Base-by-base conservation (phyloP, 2,113 vertebrate species). In the Cyanoramphus novaezelandiae region DNA sequence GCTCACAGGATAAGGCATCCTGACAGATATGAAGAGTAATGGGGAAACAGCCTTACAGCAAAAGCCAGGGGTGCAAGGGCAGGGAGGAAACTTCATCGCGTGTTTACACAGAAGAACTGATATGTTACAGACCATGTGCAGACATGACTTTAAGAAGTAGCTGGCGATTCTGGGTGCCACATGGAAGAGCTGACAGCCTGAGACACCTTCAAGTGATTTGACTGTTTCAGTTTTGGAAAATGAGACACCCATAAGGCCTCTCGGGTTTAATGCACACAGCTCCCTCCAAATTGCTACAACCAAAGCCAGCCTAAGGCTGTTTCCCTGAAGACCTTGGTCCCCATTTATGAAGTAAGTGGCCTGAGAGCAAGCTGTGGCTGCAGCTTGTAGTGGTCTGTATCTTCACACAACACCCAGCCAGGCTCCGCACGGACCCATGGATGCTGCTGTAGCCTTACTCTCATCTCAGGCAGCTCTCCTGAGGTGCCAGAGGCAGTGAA, bases 351-450 rank as follows among this genome's bases (percentile, higher is more conserved):
- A 70, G 35, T 39, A 81, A 57, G 17, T 12, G 24, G 13, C 67
- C 64, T 6, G 8, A 49, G 17, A 49, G 4, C 0, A 2, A 82
- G 28, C 46, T 53, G 25, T 3, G 28, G 11, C 39, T 72, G n/a
- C 29, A 43, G 15, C 1, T 0, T 17, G 33, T 11, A 11, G 46
- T 9, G 24, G 19, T 29, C 55, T 43, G 15, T 27, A 18, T 7
- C 35, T 53, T 17, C 64, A 47, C 11, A 23, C 17, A 83, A 4
- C 19, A 35, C 7, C 10, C 64, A 60, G 23, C 13, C 88, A 52
- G n/a, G 10, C 8, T 9, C 33, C 2, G 0, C 12, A 23, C 0
- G 2, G 57, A 71, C 33, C 27, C 2, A 3, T 0, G 4, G 75
- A 11, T 0, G 0, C n/a, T 74, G 43, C 50, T 7, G 1, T 10